phyloP scores from a whole-genome alignment of 2,888 invertebrate species.

The Apocheima hispidaria region DNA sequence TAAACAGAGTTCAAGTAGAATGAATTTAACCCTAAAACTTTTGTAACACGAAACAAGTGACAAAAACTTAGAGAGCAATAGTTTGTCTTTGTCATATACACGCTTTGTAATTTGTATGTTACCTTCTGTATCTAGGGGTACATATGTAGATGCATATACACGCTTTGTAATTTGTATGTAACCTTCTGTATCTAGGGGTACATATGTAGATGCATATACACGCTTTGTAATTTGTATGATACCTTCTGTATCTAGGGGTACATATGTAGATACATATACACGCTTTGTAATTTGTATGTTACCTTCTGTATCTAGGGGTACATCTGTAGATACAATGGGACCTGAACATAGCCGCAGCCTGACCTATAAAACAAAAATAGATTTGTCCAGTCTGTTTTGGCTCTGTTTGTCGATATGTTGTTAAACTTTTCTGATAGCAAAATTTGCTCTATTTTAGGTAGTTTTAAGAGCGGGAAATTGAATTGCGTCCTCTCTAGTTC shows the following conservation, averaged over 20 bases:
- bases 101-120: conserved; percentile 31
- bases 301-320: not conserved
- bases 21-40: conserved; percentile 1
- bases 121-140: not conserved
- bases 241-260: not conserved
- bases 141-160: no score
- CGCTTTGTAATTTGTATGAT: not conserved
- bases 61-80: not conserved
- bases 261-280: no score
- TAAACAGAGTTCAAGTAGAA: no score
- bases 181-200: not conserved
- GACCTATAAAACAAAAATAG: conserved; percentile 56
- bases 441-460: conserved; percentile 21
- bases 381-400: conserved; percentile 46
- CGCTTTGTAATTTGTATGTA: conserved; percentile 30
- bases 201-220: no score
- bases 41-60: not conserved
- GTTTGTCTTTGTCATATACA: conserved; percentile 18
- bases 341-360: conserved; percentile 46
- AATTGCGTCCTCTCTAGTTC: no score
- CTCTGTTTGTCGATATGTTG: conserved; percentile 19
- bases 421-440: conserved; percentile 40
- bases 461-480: no score
- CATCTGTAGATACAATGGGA: conserved; percentile 3
- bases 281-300: not conserved